Base-by-base conservation (phyloP, 2,797 vertebrate genomes). In the Artibeus jamaicensis region DNA sequence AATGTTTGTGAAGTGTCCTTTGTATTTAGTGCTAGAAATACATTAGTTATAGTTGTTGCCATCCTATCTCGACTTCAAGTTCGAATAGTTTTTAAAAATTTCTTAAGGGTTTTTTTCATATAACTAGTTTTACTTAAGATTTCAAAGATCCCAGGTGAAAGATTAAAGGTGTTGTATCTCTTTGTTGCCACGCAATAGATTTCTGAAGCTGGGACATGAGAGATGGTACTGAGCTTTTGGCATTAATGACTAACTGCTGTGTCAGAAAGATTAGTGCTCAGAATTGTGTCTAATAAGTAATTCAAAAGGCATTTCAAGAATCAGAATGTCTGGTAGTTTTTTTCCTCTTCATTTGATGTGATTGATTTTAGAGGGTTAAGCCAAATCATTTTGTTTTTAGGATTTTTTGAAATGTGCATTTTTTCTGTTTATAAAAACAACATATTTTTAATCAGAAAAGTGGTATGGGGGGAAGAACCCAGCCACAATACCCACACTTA, bases 141-240 rank as follows among this genome's bases (percentile, higher is more conserved):
- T 93, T 90, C 62, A 93, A 93, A 95, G 89, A 48, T 98, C 98
- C 96, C 97, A 91, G 95, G 97, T 98, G 95, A 98, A 98, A 98
- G 97, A 97, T 99, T 98, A 90, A 98, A 98, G 98, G 98, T 98
- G 97, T 95, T 86, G 95, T 97, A 96, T 98, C 93, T 97, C 97
- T 98, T 98, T 98, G 98, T 98, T 97, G 96, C 89, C 96, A 98
- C 96, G 98, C 98, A 98, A 97, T 98, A 95, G 97, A 95, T 94
- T 97, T 55, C 91, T 92, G 96, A 87, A 44, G 94, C 95, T 96
- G 95, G 95, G 65, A 70, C 10, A 4, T 42, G 74, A 97, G 94
- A 95, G 82, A 95, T 98, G 97, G 88, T 97, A 96, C 81, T 94
- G 96, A 85, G 96, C 98, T 98, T 93, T 97, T 97, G 26, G 98